A percentile compares a stretch with the other conserved stretches of the same genome.
These are phyloP conservation scores for Maccullochella peelii DNA, from an alignment of 2,113 vertebrate genomes.

Conservation along the genomic window DNA sequence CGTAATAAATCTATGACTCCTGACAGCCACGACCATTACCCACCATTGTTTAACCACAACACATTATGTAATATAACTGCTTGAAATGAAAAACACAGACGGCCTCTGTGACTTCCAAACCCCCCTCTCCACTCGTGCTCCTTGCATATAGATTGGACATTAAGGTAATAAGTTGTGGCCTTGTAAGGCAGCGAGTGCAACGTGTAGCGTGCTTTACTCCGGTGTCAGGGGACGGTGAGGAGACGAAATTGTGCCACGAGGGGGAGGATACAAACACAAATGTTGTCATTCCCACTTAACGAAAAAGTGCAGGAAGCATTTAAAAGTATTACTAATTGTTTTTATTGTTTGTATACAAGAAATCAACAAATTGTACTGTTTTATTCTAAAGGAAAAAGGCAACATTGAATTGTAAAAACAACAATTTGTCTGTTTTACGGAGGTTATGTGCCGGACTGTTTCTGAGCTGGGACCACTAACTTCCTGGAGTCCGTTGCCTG, in stretches of 20 bases:
- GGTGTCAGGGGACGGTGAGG: background rate
- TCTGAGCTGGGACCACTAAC: no score
- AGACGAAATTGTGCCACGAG: background rate
- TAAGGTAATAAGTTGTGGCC: slow-evolving; percentile 55
- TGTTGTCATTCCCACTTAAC: background rate
- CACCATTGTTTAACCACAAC: slow-evolving; percentile 61
- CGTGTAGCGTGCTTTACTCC: background rate
- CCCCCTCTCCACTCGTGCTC: background rate
- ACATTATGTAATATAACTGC: slow-evolving; percentile 56
- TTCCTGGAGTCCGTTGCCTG: no score
- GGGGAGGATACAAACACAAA: background rate
- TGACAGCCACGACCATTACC: slow-evolving; percentile 57
- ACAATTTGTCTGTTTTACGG: no score
- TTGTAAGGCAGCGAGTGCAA: slow-evolving; percentile 47
- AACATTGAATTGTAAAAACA: no score
- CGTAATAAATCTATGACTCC: slow-evolving; percentile 56
- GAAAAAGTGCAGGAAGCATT: background rate
- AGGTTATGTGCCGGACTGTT: no score
- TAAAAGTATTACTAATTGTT: background rate
- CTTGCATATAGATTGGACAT: slow-evolving; percentile 78
- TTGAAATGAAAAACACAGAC: slow-evolving; percentile 58
- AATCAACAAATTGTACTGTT: background rate
- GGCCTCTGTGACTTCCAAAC: slow-evolving; percentile 1
- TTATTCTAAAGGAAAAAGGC: background rate
- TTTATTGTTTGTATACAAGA: background rate